Evolutionary conservation across 2,797 vertebrate species (phyloP).

Genomic region (Cynopterus sphinx): DNA sequence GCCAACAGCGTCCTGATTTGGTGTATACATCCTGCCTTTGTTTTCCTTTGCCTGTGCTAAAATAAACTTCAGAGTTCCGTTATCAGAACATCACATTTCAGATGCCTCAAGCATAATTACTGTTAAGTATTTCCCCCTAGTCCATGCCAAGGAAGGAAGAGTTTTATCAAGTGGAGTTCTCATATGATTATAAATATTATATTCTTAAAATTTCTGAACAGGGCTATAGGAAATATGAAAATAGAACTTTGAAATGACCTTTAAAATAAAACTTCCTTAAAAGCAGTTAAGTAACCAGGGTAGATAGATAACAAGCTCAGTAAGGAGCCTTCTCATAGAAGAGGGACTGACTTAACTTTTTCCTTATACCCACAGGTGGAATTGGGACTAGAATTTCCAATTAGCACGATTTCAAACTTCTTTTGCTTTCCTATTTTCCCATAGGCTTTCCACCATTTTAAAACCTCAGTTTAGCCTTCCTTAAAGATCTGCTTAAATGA

Average conservation of each 20-base stretch:
- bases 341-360: not conserved
- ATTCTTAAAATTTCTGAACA: slow-evolving; percentile 34
- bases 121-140: not conserved
- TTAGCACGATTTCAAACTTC: not conserved
- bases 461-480: not conserved
- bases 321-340: not conserved
- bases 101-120: not conserved
- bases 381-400: not conserved
- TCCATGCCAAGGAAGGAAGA: not conserved
- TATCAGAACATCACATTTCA: not conserved
- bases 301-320: not conserved
- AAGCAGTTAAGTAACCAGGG: not conserved
- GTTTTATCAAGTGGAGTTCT: not conserved
- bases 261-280: slow-evolving; percentile 37
- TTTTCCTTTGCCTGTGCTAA: not conserved
- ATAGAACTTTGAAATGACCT: not conserved
- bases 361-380: not conserved
- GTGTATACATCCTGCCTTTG: not conserved
- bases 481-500: slow-evolving; percentile 17
- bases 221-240: not conserved
- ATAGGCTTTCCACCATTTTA: not conserved
- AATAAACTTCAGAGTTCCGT: slow-evolving; percentile 28
- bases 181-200: not conserved
- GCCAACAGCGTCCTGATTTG: not conserved
- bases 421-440: not conserved